Percentiles rank a stretch among this genome's conserved stretches.
Evolutionary conservation across 2,797 vertebrate genomes (phyloP).

Genomic region (Meriones psammophilus): DNA sequence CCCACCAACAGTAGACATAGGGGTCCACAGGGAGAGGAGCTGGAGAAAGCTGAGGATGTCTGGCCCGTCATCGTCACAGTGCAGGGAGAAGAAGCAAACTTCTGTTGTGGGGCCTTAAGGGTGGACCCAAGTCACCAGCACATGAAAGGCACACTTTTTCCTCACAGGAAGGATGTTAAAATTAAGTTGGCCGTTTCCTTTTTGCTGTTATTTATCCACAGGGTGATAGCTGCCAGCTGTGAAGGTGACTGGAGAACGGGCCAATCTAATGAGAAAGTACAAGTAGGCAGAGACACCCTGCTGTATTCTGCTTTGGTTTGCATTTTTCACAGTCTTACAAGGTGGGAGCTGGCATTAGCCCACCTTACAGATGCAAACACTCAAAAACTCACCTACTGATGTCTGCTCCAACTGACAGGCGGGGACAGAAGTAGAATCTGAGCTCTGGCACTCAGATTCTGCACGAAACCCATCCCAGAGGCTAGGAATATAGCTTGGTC

Average conservation of each 20-base stretch:
- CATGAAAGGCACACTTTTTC: background rate
- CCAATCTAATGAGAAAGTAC: background rate
- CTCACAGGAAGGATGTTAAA: background rate
- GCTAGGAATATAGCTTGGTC: background rate
- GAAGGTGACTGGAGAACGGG: background rate
- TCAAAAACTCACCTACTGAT: background rate
- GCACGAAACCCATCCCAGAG: background rate
- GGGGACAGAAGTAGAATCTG: background rate
- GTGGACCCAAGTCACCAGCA: background rate
- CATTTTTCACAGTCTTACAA: background rate
- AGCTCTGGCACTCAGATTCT: background rate
- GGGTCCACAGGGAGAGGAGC: background rate
- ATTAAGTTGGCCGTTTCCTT: background rate
- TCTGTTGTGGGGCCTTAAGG: background rate
- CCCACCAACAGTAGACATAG: background rate
- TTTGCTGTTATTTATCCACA: background rate
- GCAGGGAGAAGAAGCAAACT: background rate
- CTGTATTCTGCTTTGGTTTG: background rate
- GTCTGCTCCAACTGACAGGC: background rate
- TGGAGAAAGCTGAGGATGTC: accelerated
- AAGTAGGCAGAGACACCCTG: accelerated
- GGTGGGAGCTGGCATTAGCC: background rate
- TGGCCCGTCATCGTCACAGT: background rate
- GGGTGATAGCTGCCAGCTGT: background rate
- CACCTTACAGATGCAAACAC: background rate